Percentiles rank a stretch among this genome's conserved stretches.
phyloP scores from a whole-genome alignment of 1,140 invertebrate species.

The Elymnias hypermnestra region DNA sequence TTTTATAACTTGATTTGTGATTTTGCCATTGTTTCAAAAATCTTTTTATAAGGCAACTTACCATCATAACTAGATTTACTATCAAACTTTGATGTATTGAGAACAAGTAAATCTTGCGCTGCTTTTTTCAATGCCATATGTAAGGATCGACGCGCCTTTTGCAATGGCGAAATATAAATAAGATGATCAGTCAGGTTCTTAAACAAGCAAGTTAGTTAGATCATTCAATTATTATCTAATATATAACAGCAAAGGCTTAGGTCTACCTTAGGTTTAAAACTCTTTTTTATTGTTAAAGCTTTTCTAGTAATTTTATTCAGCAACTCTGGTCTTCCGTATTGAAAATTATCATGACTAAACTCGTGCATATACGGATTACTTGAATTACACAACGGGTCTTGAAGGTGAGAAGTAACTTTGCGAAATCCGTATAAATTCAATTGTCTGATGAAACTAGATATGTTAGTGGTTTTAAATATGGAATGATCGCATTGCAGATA shows the following conservation, averaged over 20 bases:
- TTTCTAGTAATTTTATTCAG: conserved; percentile 77
- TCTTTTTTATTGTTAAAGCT: conserved; percentile 62
- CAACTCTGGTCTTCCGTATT: conserved; percentile 70
- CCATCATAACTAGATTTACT: conserved; percentile 43
- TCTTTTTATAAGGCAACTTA: too few species aligned
- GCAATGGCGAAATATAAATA: conserved; percentile 46
- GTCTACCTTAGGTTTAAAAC: conserved; percentile 59
- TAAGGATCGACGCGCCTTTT: conserved; percentile 57
- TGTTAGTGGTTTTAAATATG: conserved; percentile 79
- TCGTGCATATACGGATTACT: conserved; percentile 78
- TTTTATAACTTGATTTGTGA: too few species aligned
- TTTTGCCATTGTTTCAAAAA: too few species aligned
- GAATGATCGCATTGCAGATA: conserved; percentile 74
- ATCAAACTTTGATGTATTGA: conserved; percentile 37
- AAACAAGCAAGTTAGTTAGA: conserved; percentile 15
- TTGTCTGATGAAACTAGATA: conserved; percentile 79
- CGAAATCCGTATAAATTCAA: conserved; percentile 80
- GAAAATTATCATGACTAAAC: conserved; percentile 77
- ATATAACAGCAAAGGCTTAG: conserved; percentile 2
- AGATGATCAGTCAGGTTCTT: conserved; percentile 40
- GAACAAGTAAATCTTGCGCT: conserved; percentile 44
- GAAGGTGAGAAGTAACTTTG: conserved; percentile 78
- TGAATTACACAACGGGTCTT: conserved; percentile 75
- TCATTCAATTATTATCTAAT: not conserved
- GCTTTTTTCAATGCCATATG: conserved; percentile 56